These are phyloP conservation scores for Psittacus erithacus DNA, from an alignment of 2,113 vertebrate species.

Conservation along the genomic window DNA sequence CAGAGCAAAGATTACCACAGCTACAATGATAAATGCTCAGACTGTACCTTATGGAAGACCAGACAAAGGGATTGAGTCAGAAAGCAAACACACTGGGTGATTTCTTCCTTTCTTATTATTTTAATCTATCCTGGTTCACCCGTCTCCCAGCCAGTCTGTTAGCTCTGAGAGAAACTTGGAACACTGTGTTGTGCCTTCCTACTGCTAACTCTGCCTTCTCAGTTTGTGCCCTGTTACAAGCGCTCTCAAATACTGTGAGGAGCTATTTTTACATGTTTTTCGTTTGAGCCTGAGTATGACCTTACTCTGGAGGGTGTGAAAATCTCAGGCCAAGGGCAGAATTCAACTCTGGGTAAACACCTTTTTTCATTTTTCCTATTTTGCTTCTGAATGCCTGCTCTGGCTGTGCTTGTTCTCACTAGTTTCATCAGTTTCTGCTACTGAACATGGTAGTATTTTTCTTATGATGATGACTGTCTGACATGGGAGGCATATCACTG, in stretches of 20 bases:
- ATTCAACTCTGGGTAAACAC: neutral
- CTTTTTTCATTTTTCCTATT: neutral
- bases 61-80: neutral
- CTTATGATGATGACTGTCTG: neutral
- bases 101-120: neutral
- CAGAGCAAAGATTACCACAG: neutral
- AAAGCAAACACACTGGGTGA: accelerated
- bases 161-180: neutral
- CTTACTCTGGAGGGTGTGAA: neutral
- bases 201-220: neutral
- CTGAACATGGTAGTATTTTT: neutral
- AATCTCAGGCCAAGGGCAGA: neutral
- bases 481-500: accelerated
- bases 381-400: neutral
- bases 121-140: neutral
- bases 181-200: neutral
- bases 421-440: neutral
- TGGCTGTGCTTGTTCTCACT: neutral
- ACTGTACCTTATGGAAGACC: neutral
- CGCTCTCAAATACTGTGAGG: neutral
- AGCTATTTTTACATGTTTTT: neutral
- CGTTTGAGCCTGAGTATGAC: neutral
- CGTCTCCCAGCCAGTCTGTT: accelerated
- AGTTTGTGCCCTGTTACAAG: neutral
- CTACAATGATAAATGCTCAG: neutral